Evolutionary conservation across 2,888 invertebrate genomes (phyloP).

Genomic region (Drosophila macrospina): DNA sequence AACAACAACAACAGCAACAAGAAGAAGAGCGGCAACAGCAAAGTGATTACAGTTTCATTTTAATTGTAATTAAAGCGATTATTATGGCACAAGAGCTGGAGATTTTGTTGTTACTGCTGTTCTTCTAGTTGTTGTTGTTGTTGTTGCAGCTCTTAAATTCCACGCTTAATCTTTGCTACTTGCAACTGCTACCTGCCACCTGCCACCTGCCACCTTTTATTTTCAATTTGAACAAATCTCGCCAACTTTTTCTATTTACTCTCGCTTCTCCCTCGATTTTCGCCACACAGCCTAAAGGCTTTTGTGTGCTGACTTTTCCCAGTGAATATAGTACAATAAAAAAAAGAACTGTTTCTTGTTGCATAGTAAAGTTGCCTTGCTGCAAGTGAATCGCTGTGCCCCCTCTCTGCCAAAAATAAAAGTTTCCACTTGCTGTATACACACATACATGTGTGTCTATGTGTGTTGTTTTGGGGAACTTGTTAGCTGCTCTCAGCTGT

Average conservation of each 20-base stretch:
- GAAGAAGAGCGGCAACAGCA: conserved; percentile 21
- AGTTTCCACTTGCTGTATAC: not conserved
- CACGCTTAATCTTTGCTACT: conserved; percentile 56
- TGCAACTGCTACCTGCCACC: conserved; percentile 49
- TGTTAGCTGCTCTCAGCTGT: not conserved
- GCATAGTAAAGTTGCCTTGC: conserved; percentile 1
- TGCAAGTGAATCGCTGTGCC: not conserved
- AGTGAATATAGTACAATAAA: too few species aligned
- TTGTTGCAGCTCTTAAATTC: conserved; percentile 35
- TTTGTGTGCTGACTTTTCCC: not conserved
- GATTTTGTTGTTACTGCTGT: conserved; percentile 21
- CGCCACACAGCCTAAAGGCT: conserved; percentile 9
- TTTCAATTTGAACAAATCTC: conserved; percentile 66
- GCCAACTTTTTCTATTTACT: conserved; percentile 69
- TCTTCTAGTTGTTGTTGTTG: conserved; percentile 3
- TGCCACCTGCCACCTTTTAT: conserved; percentile 54
- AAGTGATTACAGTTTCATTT: conserved; percentile 67
- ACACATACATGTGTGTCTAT: not conserved
- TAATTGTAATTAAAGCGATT: conserved; percentile 79
- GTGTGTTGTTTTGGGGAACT: not conserved
- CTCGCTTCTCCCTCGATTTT: not conserved
- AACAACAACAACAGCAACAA: conserved; percentile 9
- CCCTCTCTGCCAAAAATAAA: not conserved
- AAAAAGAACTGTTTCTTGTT: not conserved
- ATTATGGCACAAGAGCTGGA: conserved; percentile 49